phyloP scores from a whole-genome alignment of 2,113 vertebrate species.

The Embiotoca jacksoni region DNA sequence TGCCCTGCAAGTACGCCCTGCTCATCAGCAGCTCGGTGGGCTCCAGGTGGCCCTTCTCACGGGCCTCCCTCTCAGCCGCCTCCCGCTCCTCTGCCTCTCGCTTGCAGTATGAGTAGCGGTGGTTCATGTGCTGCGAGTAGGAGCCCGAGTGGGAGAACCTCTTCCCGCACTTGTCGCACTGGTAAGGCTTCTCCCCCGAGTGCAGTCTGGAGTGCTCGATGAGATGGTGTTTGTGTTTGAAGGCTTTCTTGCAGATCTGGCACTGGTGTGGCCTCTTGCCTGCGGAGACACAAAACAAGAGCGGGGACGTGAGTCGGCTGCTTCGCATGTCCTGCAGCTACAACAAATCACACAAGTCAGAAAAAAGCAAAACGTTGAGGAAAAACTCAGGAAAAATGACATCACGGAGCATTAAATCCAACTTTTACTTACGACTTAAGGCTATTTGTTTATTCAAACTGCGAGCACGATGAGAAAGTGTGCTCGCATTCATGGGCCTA shows the following conservation, averaged over 20 bases:
- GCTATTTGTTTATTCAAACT: slow-evolving; percentile 75
- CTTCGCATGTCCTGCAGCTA: slow-evolving; percentile 11
- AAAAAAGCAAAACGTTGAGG: slow-evolving; percentile 60
- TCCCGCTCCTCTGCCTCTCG: slow-evolving; percentile 98
- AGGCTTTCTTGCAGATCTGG: slow-evolving; percentile 99
- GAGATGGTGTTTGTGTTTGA: slow-evolving; percentile 99
- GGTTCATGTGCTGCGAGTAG: slow-evolving; percentile 99
- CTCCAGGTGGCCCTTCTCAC: slow-evolving; percentile 96
- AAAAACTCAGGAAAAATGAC: slow-evolving; percentile 62
- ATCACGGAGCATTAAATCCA: slow-evolving; percentile 60
- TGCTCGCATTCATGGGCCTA: slow-evolving; percentile 66
- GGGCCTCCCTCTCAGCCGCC: slow-evolving; percentile 95
- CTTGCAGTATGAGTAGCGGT: slow-evolving; percentile 99
- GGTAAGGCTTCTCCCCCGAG: slow-evolving; percentile 99
- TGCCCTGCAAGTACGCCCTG: slow-evolving; percentile 96
- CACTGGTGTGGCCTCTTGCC: slow-evolving; percentile 99
- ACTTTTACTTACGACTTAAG: slow-evolving; percentile 50
- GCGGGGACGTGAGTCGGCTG: slow-evolving; percentile 41
- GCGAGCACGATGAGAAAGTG: slow-evolving; percentile 62
- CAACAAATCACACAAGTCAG: slow-evolving; percentile 70
- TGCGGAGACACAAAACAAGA: slow-evolving; percentile 83
- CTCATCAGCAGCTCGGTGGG: slow-evolving; percentile 98
- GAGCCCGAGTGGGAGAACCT: slow-evolving; percentile 99
- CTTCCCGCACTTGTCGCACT: slow-evolving; percentile 99
- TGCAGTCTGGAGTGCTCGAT: slow-evolving; percentile 98